Conservation (phyloP, 2,888 invertebrate genomes). For the Drosophila kanekoi region DNA sequence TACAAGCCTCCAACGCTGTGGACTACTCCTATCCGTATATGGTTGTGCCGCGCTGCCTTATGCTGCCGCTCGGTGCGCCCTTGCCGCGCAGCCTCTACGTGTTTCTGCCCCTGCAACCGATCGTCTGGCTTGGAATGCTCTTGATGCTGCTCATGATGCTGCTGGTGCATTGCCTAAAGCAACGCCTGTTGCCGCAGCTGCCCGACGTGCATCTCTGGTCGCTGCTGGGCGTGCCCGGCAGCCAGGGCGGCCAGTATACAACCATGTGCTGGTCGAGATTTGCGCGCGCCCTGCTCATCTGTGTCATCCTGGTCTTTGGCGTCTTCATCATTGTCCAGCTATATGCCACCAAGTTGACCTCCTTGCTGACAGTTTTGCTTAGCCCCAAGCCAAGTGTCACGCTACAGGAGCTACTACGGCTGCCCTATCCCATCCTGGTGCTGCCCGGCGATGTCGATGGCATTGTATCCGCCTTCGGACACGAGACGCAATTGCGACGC, state of each 20-base stretch:
- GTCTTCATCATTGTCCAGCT: constrained; percentile 39
- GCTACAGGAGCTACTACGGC: constrained; percentile 37
- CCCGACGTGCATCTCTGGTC: constrained; percentile 24
- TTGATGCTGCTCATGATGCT: neutral
- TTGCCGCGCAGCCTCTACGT: constrained; percentile 51
- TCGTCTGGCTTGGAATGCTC: constrained; percentile 47
- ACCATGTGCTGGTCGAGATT: neutral
- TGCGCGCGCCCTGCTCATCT: neutral
- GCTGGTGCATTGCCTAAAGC: neutral
- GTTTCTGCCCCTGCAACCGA: constrained; percentile 48
- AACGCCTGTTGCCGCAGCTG: neutral
- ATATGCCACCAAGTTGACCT: constrained; percentile 57
- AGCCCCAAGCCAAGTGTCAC: neutral
- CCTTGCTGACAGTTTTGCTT: constrained; percentile 47
- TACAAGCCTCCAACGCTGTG: constrained; percentile 29
- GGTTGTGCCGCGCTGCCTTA: constrained; percentile 59
- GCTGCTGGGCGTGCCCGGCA: constrained; percentile 54
- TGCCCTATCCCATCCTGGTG: constrained; percentile 48
- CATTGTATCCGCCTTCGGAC: constrained; percentile 55
- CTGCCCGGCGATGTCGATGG: constrained; percentile 34
- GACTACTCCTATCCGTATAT: constrained; percentile 68
- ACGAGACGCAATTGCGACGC: constrained; percentile 30
- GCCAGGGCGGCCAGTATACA: neutral
- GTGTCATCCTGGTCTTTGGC: constrained; percentile 26
- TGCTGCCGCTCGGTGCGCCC: constrained; percentile 52